These are phyloP conservation scores for Drosophila kambysellisi DNA, from an alignment of 2,888 invertebrate species.

Conservation along the genomic window DNA sequence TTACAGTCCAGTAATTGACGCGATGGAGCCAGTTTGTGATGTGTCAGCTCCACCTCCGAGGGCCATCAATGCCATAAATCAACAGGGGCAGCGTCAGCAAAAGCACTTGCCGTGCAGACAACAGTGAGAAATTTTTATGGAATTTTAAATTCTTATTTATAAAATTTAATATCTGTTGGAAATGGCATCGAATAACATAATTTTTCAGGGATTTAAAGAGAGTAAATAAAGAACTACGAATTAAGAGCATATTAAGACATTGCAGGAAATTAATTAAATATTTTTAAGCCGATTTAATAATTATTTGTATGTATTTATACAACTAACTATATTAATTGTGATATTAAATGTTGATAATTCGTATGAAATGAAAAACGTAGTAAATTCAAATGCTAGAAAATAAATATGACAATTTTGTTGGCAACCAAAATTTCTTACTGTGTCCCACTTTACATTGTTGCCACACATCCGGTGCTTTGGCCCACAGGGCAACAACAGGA, in stretches of 20 bases:
- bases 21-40: constrained; percentile 19
- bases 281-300: not conserved
- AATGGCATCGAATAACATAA: not conserved
- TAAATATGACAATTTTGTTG: not conserved
- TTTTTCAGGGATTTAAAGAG: not conserved
- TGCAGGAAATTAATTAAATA: not conserved
- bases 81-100: constrained; percentile 46
- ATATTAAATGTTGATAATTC: not conserved
- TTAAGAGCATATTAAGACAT: not conserved
- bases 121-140: not conserved
- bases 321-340: not conserved
- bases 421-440: not conserved
- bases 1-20: constrained; percentile 42
- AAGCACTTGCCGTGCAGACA: constrained; percentile 13
- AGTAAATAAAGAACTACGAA: not conserved
- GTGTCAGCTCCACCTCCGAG: constrained; percentile 4
- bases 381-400: not conserved
- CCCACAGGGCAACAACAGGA: not conserved
- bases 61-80: constrained; percentile 62
- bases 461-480: constrained; percentile 25
- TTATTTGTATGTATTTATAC: not conserved
- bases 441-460: constrained; percentile 21
- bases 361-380: not conserved
- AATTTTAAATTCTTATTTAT: not conserved
- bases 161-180: not conserved